These are phyloP conservation scores for Pseudorhombus dupliciocellatus DNA, from an alignment of 2,113 vertebrate species.

Conservation along the genomic window DNA sequence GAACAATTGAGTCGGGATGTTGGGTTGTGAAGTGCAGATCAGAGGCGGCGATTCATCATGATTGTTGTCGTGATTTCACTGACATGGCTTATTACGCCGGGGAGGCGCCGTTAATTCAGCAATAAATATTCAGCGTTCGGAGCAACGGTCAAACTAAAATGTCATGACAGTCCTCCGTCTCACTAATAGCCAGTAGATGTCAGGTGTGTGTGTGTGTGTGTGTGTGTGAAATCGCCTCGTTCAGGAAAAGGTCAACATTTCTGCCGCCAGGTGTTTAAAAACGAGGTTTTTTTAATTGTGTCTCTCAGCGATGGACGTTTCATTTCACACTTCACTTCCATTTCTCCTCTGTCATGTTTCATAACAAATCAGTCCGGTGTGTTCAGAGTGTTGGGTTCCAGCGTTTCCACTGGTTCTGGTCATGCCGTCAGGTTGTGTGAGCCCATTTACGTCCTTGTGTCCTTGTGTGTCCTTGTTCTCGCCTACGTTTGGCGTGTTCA, in stretches of 20 bases:
- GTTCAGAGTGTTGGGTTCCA: too few relatives aligned
- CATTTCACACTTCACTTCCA: constrained; percentile 4
- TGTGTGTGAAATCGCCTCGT: constrained; percentile 45
- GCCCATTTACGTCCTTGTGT: constrained; percentile 1
- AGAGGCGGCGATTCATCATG: constrained; percentile 69
- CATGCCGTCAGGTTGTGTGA: constrained; percentile 15
- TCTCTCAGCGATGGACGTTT: constrained; percentile 33
- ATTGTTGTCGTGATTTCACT: constrained; percentile 68
- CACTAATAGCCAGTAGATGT: constrained; percentile 49
- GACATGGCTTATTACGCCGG: constrained; percentile 45
- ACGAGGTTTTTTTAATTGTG: constrained; percentile 45
- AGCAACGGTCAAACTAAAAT: constrained; percentile 70
- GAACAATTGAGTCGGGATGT: constrained; percentile 70
- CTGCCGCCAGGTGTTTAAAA: constrained; percentile 33
- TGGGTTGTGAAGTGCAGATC: constrained; percentile 69
- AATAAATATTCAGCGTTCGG: constrained; percentile 77
- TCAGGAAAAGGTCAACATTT: constrained; percentile 69
- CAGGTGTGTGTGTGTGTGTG: constrained; percentile 12
- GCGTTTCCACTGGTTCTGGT: too few relatives aligned
- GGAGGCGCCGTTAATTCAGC: constrained; percentile 55
- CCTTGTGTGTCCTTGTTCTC: neutral
- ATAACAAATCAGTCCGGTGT: too few relatives aligned
- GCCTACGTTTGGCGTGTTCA: constrained; percentile 45
- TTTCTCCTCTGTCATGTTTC: too few relatives aligned
- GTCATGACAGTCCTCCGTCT: constrained; percentile 62